Evolutionary conservation across 2,888 invertebrate species (phyloP), one percentile per base, ranked within the genome.

Genomic region (Nomada fucata): DNA sequence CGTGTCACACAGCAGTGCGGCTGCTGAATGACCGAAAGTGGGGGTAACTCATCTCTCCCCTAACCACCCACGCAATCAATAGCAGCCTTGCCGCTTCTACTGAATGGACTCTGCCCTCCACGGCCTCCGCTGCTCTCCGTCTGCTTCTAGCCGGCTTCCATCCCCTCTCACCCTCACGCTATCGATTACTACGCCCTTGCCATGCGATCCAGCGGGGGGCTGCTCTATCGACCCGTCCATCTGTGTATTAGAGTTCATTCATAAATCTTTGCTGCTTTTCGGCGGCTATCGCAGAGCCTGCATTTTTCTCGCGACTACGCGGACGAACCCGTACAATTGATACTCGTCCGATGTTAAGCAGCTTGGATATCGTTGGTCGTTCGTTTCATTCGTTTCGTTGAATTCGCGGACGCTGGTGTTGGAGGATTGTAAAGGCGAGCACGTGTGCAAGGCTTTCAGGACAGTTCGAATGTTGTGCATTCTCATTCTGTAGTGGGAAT

Each of bases 161-260:
- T 85, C 83, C 88, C 84, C 85, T 86, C 86, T 89, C 90, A 88
- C 90, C 89, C 89, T 89, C 77, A 73, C 89, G 88, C 90, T 93
- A 93, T 93, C 92, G 93, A 93, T 93, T 93, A 93, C 93, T 93
- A 93, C 91, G 90, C 86, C 81, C 83, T 83, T 87, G 89, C 86
- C 72, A 70, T 74, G 82, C 60, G 73, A 77, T 64, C 60, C 57
- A 36, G 88, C 82, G 87, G 84, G 85, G 89, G 69, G 83, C 76
- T 83, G 92, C 92, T 93, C 92, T 91, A 93, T 93, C 93, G 93
- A 93, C 90, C 92, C 91, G 85, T 88, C 92, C 91, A 93, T 92
- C 93, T 92, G 92, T 91, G 91, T 36, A 36, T 90, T 91, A 90
- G 91, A 86, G 89, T 93, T 93, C 93, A 93, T 93, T 93, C 93